A percentile compares a stretch with the other conserved stretches of the same genome.
phyloP scores from a whole-genome alignment of 2,797 vertebrate genomes.

The Ambastaia sidthimunki region DNA sequence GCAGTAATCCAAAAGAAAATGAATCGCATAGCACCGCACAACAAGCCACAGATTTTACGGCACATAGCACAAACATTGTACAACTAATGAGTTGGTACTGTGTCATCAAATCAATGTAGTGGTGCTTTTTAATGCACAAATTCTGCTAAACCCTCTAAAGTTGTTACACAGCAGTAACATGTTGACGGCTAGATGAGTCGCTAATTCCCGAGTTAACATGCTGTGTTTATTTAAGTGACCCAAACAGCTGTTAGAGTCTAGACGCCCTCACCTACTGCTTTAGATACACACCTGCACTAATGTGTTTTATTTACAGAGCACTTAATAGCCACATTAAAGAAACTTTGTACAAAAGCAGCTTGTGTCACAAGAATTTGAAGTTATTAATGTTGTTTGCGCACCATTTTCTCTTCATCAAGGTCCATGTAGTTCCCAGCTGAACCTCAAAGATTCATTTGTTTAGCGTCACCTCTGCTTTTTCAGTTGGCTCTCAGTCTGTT shows the following conservation, averaged over 20 bases:
- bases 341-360: background rate
- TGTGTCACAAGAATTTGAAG: background rate
- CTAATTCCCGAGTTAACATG: constrained; percentile 37
- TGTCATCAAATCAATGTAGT: background rate
- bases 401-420: background rate
- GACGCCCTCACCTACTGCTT: background rate
- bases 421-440: background rate
- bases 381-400: background rate
- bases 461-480: constrained; percentile 1
- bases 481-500: constrained; percentile 13
- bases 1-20: too few species aligned
- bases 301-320: constrained; percentile 41
- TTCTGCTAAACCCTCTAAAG: background rate
- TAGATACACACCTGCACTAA: constrained; percentile 44
- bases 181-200: background rate
- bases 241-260: constrained; percentile 40
- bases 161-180: background rate
- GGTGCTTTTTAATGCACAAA: background rate
- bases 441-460: background rate
- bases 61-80: too few species aligned
- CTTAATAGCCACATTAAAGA: constrained; percentile 46
- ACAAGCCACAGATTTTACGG: too few species aligned
- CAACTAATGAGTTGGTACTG: too few species aligned
- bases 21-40: too few species aligned
- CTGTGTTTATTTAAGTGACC: constrained; percentile 37